Evolutionary conservation across 2,113 vertebrate species (phyloP).

Genomic region (Myiopsitta monachus): DNA sequence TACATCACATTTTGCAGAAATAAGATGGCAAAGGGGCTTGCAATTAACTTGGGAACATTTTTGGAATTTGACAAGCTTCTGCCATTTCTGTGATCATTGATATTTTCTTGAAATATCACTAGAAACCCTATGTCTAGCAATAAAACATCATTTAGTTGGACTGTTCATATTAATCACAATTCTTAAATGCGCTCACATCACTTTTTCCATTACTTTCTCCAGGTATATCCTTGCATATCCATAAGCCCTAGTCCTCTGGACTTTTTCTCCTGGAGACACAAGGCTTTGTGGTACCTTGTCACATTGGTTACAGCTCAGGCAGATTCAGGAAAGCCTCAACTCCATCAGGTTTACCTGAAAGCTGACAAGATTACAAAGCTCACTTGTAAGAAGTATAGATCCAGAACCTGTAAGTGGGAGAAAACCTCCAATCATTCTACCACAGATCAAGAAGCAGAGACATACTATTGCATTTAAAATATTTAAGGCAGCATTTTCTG

Average conservation of each 20-base stretch:
- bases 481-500: conserved; percentile 71
- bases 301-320: conserved; percentile 68
- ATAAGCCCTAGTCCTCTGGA: conserved; percentile 78
- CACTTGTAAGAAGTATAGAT: not conserved
- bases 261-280: conserved; percentile 63
- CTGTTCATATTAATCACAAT: not conserved
- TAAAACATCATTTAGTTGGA: not conserved
- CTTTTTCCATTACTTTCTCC: conserved; percentile 69
- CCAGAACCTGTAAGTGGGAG: not conserved
- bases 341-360: conserved; percentile 78
- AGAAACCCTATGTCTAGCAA: conserved; percentile 1
- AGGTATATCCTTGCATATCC: conserved; percentile 74
- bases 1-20: not conserved
- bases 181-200: not conserved
- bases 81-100: conserved; percentile 35
- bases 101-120: conserved; percentile 48
- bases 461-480: conserved; percentile 68
- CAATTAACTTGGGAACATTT: conserved; percentile 34
- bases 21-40: conserved; percentile 10
- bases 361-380: not conserved
- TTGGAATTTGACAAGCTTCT: conserved; percentile 24
- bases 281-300: conserved; percentile 69
- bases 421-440: not conserved
- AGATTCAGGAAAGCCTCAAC: conserved; percentile 76
- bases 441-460: not conserved